phyloP scores from a whole-genome alignment of 2,888 invertebrate species.

The Andrena trimmerana region DNA sequence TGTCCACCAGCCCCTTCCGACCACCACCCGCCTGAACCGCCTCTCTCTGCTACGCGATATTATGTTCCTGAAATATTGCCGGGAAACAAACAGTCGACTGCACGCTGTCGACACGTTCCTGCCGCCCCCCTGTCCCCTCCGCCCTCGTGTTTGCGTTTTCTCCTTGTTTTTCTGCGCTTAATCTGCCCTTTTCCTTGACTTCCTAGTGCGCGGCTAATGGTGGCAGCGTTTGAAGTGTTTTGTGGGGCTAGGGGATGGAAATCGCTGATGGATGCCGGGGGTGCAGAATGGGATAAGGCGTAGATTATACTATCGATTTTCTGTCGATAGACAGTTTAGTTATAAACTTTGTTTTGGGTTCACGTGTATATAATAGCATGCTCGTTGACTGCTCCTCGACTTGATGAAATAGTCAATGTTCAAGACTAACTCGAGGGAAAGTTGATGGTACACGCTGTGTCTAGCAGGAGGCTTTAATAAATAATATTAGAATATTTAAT shows the following conservation, averaged over 20 bases:
- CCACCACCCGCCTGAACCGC: slow-evolving; percentile 37
- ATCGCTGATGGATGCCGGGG: background rate
- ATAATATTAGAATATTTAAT: too few species aligned
- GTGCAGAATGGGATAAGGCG: background rate
- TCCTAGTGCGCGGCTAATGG: background rate
- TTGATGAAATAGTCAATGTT: too few species aligned
- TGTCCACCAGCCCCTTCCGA: slow-evolving; percentile 41
- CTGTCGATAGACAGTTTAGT: too few species aligned
- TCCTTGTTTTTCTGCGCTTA: background rate
- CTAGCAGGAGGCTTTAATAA: too few species aligned
- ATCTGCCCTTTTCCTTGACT: background rate
- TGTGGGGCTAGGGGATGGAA: background rate
- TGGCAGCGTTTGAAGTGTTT: background rate
- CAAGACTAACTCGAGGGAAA: too few species aligned
- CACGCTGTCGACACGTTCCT: slow-evolving; percentile 36
- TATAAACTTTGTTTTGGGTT: too few species aligned
- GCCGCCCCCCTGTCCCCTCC: background rate
- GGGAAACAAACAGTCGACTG: slow-evolving; percentile 61
- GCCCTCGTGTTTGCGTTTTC: background rate
- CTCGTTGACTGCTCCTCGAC: too few species aligned
- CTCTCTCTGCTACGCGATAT: slow-evolving; percentile 55
- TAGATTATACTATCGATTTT: too few species aligned
- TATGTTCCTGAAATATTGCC: slow-evolving; percentile 69
- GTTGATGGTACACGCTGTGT: too few species aligned
- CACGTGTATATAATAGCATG: too few species aligned